Base-by-base conservation (phyloP, 2,888 invertebrate genomes). In the Trachelus troglodyta region DNA sequence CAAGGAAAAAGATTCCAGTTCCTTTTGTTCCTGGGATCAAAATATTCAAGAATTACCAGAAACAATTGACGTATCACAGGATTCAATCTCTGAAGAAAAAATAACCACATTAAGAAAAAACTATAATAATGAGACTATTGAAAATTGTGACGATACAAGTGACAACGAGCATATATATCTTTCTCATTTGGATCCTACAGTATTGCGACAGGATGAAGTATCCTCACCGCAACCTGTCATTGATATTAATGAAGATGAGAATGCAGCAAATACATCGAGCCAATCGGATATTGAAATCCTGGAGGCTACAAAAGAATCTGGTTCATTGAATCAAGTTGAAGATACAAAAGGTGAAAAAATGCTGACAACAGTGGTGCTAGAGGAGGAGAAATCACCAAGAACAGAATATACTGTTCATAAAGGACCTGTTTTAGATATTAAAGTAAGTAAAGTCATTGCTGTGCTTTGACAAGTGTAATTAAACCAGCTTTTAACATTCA, bases 381-480 rank as follows among this genome's bases (percentile, higher is more conserved):
- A 82, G 9, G 80, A 83, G 77, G 76, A 80, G 77, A 85, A 87
- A 80, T 76, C 81, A 4, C 77, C 82, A 31, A 87, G 86, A 35
- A 87, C 81, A 35, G 85, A 88, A 71, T 91, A 91, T 77, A 86
- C 87, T 23, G 86, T 85, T 73, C 91, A 91, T 83, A 91, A 89
- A 81, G 91, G 91, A 78, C 91, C 91, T 68, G 90, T 91, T 81
- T 87, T 91, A 83, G 90, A 91, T 82, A 89, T 91, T 79, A 91
- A 91, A 90, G 91, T 91, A 89, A 88, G 86, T 81, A 76, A 75
- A 11, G 23, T 71, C 30, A 30, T 71, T 23, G 23, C 71, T 12
- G 9, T 33, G 11, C 71, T 71, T 11, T 30, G 15, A 71, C 23
- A 56, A 56, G 2, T 40, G 40, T 23, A 15, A 56, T 56, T 15